Percentiles rank a stretch among this genome's conserved stretches.
Conservation (phyloP, 2,888 invertebrate genomes). For the Anoplius nigerrimus region DNA sequence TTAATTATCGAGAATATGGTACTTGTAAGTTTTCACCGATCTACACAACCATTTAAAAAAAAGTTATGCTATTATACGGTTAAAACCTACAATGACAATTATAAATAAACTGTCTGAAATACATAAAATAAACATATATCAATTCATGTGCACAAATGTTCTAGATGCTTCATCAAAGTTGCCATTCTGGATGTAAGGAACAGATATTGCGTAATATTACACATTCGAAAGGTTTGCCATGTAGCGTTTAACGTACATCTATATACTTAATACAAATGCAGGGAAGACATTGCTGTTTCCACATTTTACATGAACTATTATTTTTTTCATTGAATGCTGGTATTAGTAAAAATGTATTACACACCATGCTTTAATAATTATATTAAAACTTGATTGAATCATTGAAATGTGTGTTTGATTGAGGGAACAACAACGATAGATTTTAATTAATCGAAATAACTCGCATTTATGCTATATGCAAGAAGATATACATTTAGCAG, state of each 20-base stretch:
- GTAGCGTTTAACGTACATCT: slow-evolving; percentile 34
- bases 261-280: slow-evolving; percentile 39
- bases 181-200: background rate
- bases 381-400: slow-evolving; percentile 57
- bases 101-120: too few relatives aligned
- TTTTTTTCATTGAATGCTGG: background rate
- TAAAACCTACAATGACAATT: background rate
- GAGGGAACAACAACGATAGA: slow-evolving; percentile 45
- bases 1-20: too few relatives aligned
- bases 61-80: background rate
- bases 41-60: background rate
- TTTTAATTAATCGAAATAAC: slow-evolving; percentile 18
- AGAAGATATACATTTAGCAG: background rate
- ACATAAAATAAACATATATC: background rate
- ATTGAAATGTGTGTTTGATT: slow-evolving; percentile 49
- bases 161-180: background rate
- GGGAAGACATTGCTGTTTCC: slow-evolving; percentile 54
- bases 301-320: slow-evolving; percentile 26
- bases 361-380: slow-evolving; percentile 24
- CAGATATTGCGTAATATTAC: slow-evolving; percentile 14
- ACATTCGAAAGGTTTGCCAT: slow-evolving; percentile 17
- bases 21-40: too few relatives aligned
- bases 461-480: background rate
- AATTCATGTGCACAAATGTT: background rate
- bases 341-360: slow-evolving; percentile 23